Evolutionary conservation across 2,888 invertebrate genomes (phyloP), one percentile per base, ranked within the genome.

Genomic region (Spatulosminthurus flaviceps): DNA sequence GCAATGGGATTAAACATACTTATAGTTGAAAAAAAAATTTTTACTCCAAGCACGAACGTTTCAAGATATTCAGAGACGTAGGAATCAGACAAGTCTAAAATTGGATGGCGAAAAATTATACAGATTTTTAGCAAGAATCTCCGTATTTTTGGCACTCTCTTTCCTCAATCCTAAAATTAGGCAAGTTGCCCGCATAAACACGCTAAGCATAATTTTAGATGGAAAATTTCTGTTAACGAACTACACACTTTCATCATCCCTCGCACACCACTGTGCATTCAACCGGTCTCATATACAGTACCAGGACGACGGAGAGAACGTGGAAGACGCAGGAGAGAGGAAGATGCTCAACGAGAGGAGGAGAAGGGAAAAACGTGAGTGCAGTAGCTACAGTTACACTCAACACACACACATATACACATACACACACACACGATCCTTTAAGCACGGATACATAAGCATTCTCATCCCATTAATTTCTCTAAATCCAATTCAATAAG

Each of bases 171-270:
- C 73, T 77, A 82, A 82, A 83, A 82, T 82, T 84, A 83, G 84
- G 84, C 84, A 84, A 74, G 61, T 69, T 84, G 84, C 84, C 84
- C 83, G 82, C 83, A 82, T 83, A 83, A 84, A 84, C 84, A 84
- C 77, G 79, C 79, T 79, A 80, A 67, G 76, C 81, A 84, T 83
- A 84, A 84, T 83, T 83, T 83, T 82, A 82, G 81, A 80, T 82
- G 80, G 82, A 84, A 83, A 75, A 83, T 83, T 83, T 83, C 83
- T 82, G 82, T 82, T 84, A 83, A 83, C 83, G 82, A 84, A 84
- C 82, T 82, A 82, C 42, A 42, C 71, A 75, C 21, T 64, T 64
- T 75, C 75, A 75, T 75, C 75, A 75, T 75, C 75, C 75, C 75
- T 75, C 75, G 75, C 75, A 75, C 34, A 28, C 19, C 42, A 28